These are phyloP conservation scores for Cheilosia impressa DNA, from an alignment of 2,888 invertebrate genomes.

Conservation along the genomic window DNA sequence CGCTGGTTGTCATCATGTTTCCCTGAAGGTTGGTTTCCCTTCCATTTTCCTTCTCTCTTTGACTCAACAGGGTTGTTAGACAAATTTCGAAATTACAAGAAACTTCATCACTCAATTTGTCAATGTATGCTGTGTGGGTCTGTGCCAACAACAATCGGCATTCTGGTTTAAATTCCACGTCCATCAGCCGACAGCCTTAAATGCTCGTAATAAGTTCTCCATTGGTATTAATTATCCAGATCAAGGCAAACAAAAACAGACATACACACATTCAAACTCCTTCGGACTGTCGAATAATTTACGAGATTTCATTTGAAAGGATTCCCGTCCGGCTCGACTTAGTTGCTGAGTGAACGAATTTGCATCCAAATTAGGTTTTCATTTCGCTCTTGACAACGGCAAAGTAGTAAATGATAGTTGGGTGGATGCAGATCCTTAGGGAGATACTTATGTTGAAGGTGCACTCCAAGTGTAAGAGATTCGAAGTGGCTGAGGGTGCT, in stretches of 20 bases:
- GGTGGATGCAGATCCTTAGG: conserved; percentile 23
- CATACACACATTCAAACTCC: background rate
- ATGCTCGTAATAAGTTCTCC: conserved; percentile 52
- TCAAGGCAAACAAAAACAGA: background rate
- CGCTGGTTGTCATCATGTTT: conserved; percentile 34
- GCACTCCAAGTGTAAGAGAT: background rate
- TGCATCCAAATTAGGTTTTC: conserved; percentile 68
- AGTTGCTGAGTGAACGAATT: conserved; percentile 53
- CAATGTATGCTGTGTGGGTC: conserved; percentile 8
- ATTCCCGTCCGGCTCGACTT: conserved; percentile 20
- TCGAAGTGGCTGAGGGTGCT: background rate
- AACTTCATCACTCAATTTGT: conserved; percentile 58
- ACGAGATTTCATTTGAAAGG: conserved; percentile 57
- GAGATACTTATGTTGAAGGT: background rate
- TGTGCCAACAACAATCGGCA: conserved; percentile 1
- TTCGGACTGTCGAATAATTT: conserved; percentile 60
- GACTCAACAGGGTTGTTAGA: conserved; percentile 28
- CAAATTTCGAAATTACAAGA: conserved; percentile 36
- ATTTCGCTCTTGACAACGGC: conserved; percentile 27
- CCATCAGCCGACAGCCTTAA: conserved; percentile 43
- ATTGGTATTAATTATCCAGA: conserved; percentile 52
- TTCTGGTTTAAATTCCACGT: conserved; percentile 15
- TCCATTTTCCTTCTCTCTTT: background rate
- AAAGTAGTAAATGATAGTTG: conserved; percentile 1
- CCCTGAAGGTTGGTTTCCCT: conserved; percentile 5